A percentile compares a stretch with the other conserved stretches of the same genome.
Evolutionary conservation across 2,113 vertebrate genomes (phyloP).

Genomic region (Cheirogaleus medius): DNA sequence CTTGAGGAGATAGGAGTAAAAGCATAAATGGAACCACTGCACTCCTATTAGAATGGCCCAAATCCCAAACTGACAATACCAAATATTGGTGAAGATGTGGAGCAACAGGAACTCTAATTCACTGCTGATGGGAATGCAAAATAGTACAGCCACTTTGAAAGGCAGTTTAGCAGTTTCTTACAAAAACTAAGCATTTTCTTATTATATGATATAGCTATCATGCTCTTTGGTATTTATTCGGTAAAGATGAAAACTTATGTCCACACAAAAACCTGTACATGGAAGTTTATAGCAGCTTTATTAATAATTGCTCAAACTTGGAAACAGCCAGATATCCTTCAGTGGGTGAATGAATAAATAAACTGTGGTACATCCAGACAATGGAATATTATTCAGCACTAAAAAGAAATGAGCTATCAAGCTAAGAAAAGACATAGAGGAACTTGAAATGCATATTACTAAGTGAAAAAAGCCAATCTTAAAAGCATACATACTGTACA

Average conservation of each 20-base stretch:
- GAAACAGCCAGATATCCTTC: not conserved
- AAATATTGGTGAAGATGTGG: not conserved
- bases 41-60: not conserved
- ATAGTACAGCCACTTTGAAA: not conserved
- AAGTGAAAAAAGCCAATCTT: not conserved
- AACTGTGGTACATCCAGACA: not conserved
- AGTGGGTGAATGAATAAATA: not conserved
- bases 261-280: not conserved
- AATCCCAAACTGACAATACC: too few relatives aligned
- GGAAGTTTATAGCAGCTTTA: not conserved
- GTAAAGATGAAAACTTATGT: not conserved
- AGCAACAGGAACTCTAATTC: not conserved
- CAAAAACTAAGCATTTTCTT: not conserved
- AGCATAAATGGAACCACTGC: not conserved
- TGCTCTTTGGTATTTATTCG: not conserved
- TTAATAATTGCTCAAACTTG: not conserved
- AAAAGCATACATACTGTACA: not conserved
- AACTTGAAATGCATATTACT: too few relatives aligned
- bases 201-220: not conserved
- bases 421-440: not conserved
- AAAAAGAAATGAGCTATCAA: not conserved
- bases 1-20: not conserved
- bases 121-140: not conserved
- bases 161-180: not conserved
- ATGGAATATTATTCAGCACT: not conserved